A percentile compares a stretch with the other conserved stretches of the same genome.
These are phyloP conservation scores for Megaceryle torquata DNA, from an alignment of 2,113 vertebrate genomes.

Conservation along the genomic window DNA sequence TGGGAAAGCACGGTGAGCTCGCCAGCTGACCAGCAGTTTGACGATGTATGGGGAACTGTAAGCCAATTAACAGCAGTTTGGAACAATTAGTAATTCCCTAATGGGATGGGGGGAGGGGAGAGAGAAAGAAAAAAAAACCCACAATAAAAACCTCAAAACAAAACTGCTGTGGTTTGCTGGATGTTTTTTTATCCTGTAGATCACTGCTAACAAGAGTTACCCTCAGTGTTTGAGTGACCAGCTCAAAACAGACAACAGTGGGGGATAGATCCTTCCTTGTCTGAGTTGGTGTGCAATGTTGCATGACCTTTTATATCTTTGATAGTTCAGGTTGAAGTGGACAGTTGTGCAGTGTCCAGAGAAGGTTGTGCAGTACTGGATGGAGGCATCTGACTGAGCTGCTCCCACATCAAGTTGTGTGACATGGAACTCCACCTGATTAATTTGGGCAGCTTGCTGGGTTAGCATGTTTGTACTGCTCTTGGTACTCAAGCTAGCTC, in stretches of 20 bases:
- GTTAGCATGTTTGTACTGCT: background rate
- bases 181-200: background rate
- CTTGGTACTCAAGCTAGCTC: background rate
- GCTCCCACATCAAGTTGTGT: fast-evolving
- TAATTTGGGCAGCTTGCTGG: background rate
- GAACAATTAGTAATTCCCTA: slow-evolving; percentile 50
- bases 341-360: background rate
- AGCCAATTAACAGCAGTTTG: slow-evolving; percentile 59
- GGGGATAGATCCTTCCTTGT: background rate
- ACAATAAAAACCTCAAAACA: background rate
- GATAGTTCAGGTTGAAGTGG: background rate
- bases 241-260: background rate
- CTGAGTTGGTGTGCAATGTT: background rate
- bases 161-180: slow-evolving; percentile 16
- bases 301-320: fast-evolving
- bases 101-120: no score
- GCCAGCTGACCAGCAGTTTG: slow-evolving; percentile 52
- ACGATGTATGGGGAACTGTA: slow-evolving; percentile 25
- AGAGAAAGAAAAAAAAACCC: background rate
- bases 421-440: background rate
- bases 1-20: slow-evolving; percentile 33
- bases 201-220: background rate
- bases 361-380: background rate
- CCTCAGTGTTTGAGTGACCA: background rate
- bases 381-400: fast-evolving